These are phyloP conservation scores for Palythoa caribaeorum DNA, from an alignment of 92 coral and sea anemone species.

Conservation along the genomic window DNA sequence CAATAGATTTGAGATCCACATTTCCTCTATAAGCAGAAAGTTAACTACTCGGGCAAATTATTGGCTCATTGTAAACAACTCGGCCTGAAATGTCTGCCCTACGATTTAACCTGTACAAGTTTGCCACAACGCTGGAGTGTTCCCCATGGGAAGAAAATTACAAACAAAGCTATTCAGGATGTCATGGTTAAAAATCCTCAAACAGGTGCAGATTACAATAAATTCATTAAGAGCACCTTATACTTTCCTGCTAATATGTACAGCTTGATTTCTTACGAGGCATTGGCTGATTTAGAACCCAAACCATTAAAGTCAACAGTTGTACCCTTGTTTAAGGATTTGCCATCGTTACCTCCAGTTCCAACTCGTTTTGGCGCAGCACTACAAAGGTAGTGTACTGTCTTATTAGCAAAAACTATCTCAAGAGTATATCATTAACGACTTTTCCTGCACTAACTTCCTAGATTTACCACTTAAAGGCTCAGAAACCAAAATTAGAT, in stretches of 20 bases:
- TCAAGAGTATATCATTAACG: slow-evolving; percentile 69
- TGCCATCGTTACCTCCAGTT: neutral
- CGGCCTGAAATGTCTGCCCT: slow-evolving; percentile 64
- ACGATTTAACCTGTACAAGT: slow-evolving; percentile 74
- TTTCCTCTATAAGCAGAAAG: too few species aligned
- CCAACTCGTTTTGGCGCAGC: slow-evolving; percentile 59
- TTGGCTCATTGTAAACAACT: slow-evolving; percentile 71
- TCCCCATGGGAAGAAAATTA: slow-evolving; percentile 48
- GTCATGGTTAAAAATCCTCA: slow-evolving; percentile 70
- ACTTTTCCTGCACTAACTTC: slow-evolving; percentile 26
- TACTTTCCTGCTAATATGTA: slow-evolving; percentile 60
- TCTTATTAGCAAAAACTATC: slow-evolving; percentile 73
- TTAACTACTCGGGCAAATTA: too few species aligned
- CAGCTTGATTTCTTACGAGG: slow-evolving; percentile 32
- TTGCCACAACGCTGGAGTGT: slow-evolving; percentile 76
- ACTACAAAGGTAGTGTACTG: slow-evolving; percentile 49
- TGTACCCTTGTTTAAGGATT: slow-evolving; percentile 23
- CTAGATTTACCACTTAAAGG: slow-evolving; percentile 39
- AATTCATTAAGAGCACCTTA: slow-evolving; percentile 64
- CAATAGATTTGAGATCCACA: too few species aligned
- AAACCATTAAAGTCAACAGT: slow-evolving; percentile 39
- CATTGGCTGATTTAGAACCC: slow-evolving; percentile 31
- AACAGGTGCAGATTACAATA: slow-evolving; percentile 62
- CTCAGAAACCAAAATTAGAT: neutral
- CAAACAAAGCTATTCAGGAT: slow-evolving; percentile 29